These are phyloP conservation scores for Pecten maximus DNA, from an alignment of 2,888 invertebrate genomes.

Conservation along the genomic window DNA sequence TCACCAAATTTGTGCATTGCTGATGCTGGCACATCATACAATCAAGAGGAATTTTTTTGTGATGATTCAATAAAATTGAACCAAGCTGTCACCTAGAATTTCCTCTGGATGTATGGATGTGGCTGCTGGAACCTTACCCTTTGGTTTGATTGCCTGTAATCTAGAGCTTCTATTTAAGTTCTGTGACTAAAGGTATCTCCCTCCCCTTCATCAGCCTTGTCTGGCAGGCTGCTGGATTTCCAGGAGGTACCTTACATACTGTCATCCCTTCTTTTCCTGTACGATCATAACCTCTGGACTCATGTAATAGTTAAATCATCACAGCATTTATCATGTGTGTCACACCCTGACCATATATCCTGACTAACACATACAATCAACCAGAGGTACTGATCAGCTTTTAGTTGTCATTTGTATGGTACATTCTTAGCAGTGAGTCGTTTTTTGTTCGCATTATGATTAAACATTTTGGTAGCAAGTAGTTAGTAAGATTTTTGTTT, in stretches of 20 bases:
- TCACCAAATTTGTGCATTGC: background rate
- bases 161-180: background rate
- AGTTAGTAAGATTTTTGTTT: background rate
- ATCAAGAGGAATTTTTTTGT: background rate
- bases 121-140: constrained; percentile 9
- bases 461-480: background rate
- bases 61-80: no score
- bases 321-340: background rate
- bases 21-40: background rate
- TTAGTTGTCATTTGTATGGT: background rate
- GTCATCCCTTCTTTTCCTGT: background rate
- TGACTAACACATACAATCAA: background rate
- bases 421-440: background rate
- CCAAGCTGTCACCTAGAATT: background rate
- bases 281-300: constrained; percentile 15
- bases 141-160: background rate
- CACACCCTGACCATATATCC: background rate
- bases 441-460: background rate
- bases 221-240: background rate
- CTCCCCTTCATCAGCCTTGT: background rate
- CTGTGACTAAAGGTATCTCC: background rate
- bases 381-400: constrained; percentile 15
- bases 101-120: background rate
- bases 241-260: background rate
- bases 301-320: background rate